Base-by-base conservation (phyloP, 2,113 vertebrate species). In the Odobenus rosmarus region DNA sequence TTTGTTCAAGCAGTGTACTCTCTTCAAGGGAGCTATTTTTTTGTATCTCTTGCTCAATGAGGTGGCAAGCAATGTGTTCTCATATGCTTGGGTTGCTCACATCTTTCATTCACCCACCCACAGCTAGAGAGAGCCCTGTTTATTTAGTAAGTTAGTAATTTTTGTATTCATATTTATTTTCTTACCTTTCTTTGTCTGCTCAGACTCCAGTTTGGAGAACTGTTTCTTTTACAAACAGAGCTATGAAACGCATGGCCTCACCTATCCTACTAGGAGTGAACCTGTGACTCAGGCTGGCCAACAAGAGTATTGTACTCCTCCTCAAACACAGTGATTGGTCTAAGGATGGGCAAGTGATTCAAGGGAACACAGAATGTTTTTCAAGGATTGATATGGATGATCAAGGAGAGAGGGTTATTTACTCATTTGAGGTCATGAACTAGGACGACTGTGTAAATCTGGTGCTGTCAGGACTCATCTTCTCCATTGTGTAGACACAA, bases 21-120 rank as follows among this genome's bases (percentile, higher is more conserved):
- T 85, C 12, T 51, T 93, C 72, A 72, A 91, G 33, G 59, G 33
- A 90, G 28, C 59, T 82, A 55, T 91, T 97, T 97, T 95, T 77
- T 6, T 74, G 49, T 69, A 72, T 89, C 62, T 92, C 57, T 77
- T 94, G 83, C 24, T 81, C 59, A 92, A n/a, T 77, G 51, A 79
- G 19, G n/a, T 61, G 53, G 67, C 59, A 90, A 95, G 28, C 46
- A 82, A 31, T n/a, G 1, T 90, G 59, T 95, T 91, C 49, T 93
- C 74, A 84, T 39, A 36, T 33, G 49, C n/a, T 71, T 84, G 11
- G 53, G 7, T 72, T 7, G 36, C 28, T 94, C n/a, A 42, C 18
- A 90, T 16, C n/a, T 39, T 69, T 71, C 13, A 67, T 61, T 76
- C 90, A 79, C 31, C 42, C 76, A 83, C 53, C 36, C 12, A 87